These are phyloP conservation scores for Strongylocentrotus purpuratus DNA, from an alignment of 35 echinoderm and acorn worm genomes.

Conservation along the genomic window DNA sequence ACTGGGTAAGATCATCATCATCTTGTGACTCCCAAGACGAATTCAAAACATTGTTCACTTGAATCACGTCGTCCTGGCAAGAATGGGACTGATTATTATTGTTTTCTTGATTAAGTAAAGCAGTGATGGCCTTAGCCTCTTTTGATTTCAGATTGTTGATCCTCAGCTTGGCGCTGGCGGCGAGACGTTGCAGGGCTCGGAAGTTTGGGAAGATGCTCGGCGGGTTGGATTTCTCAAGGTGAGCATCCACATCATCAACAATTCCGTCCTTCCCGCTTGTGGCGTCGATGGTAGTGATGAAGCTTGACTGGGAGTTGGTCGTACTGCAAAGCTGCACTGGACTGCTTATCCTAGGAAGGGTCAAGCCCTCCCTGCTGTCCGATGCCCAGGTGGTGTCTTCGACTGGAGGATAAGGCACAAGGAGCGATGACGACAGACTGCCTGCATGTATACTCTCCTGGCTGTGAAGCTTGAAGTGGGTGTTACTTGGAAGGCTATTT, in stretches of 20 bases:
- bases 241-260: neutral
- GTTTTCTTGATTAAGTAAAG: neutral
- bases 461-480: neutral
- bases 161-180: conserved; percentile 68
- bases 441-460: neutral
- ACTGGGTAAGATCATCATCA: neutral
- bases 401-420: neutral
- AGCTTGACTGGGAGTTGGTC: neutral
- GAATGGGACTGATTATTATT: neutral
- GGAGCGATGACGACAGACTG: conserved; percentile 16
- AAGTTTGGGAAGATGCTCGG: conserved; percentile 77
- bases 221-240: conserved; percentile 6
- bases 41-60: neutral
- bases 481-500: neutral
- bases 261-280: neutral
- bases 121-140: conserved; percentile 40
- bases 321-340: neutral
- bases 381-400: neutral
- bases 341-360: conserved; percentile 18
- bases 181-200: conserved; percentile 67
- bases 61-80: neutral
- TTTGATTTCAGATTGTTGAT: conserved; percentile 39
- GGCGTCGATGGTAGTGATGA: neutral
- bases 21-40: conserved; percentile 6
- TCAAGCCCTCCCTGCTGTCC: neutral